Conservation (phyloP, 2,888 invertebrate genomes). For the Anoncus sp. region DNA sequence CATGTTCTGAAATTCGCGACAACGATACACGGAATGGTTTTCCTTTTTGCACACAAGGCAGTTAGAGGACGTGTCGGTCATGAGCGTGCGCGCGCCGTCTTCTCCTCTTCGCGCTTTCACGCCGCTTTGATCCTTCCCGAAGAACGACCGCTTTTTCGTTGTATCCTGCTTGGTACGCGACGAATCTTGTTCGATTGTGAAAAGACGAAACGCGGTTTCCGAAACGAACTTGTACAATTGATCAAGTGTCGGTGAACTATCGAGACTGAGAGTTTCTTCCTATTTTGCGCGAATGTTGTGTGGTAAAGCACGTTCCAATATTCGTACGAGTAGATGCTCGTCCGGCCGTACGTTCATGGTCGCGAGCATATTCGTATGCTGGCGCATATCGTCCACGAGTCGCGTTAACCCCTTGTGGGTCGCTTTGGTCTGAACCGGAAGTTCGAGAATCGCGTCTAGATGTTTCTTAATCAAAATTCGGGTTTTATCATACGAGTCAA, state of each 20-base stretch:
- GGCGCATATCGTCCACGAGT: conserved; percentile 56
- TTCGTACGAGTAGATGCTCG: too few relatives aligned
- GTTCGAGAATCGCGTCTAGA: conserved; percentile 53
- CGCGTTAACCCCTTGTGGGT: conserved; percentile 40
- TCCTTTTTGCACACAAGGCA: conserved; percentile 40
- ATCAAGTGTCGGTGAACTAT: conserved; percentile 39
- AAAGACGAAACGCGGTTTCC: conserved; percentile 48
- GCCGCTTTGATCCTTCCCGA: conserved; percentile 18
- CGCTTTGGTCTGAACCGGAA: conserved; percentile 26
- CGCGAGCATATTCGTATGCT: conserved; percentile 52
- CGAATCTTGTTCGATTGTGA: conserved; percentile 47
- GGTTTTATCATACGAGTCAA: conserved; percentile 53
- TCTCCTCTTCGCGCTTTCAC: conserved; percentile 34
- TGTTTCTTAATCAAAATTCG: conserved; percentile 53
- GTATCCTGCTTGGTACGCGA: conserved; percentile 45
- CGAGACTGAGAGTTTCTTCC: conserved; percentile 54
- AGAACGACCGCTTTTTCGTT: conserved; percentile 30
- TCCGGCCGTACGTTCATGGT: conserved; percentile 43
- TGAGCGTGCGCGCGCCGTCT: conserved; percentile 39
- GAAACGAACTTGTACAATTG: conserved; percentile 45
- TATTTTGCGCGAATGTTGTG: conserved; percentile 30
- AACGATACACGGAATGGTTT: conserved; percentile 35
- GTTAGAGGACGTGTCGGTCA: conserved; percentile 27
- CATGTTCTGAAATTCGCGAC: conserved; percentile 49
- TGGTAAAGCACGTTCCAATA: conserved; percentile 57